Base-by-base conservation (phyloP, 2,888 invertebrate species). In the Unio delphinus region DNA sequence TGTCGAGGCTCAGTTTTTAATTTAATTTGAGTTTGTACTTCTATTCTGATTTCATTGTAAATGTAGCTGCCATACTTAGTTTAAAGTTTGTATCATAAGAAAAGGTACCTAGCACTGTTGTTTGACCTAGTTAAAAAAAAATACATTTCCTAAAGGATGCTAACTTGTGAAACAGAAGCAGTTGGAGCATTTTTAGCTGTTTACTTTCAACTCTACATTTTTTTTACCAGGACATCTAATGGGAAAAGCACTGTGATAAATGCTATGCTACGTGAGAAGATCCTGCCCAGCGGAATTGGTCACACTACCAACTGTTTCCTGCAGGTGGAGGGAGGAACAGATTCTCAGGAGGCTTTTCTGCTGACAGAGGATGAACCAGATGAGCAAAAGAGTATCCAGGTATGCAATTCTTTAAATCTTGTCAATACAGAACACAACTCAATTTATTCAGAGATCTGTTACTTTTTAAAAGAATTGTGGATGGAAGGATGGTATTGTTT, bases 271-370 rank as follows among this genome's bases (percentile, higher is more conserved):
- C 93, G 96, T 67, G 97, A 97, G 88, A 98, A 98, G 92, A 97
- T 99, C 76, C 92, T 99, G 80, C 99, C 99, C 0, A 97, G 97
- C 87, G 99, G 93, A 65, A 98, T 99, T 87, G 99, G 99, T 0
- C 99, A 99, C 90, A 99, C 99, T 7, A 99, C 99, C 69, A 98
- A 99, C 91, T 99, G 99, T 90, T 99, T 99, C 90, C 93, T 99
- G 68, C 99, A 99, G 92, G 99, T 99, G 3, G 97, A 97, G 72
- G 88, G 88, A 7, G 88, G 89, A 3, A 81, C 84, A 2, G 89
- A 89, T 55, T 77, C 80, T 6, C 65, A 76, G 15, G 89, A 89
- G 30, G 87, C 86, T 7, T 87, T 82, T 64, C 75, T 89, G 56
- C 76, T 87, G 5, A 85, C 86, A n/a, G 87, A 87, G 65, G 86